phyloP scores from a whole-genome alignment of 1,140 invertebrate species.

The Periplaneta americana region DNA sequence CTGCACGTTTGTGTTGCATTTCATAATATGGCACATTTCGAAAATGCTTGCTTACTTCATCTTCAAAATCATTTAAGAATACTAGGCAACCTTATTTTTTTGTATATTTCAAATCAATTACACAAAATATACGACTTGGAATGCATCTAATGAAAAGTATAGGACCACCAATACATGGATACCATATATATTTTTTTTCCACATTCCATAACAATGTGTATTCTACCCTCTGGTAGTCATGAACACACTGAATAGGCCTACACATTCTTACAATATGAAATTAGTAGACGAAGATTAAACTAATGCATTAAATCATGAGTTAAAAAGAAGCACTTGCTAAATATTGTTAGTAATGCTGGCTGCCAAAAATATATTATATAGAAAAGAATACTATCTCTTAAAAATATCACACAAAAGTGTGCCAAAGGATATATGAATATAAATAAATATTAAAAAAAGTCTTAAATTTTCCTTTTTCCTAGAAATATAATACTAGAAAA shows the following conservation, averaged over 20 bases:
- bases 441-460: neutral
- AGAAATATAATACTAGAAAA: neutral
- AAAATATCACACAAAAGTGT: neutral
- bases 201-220: neutral
- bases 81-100: slow-evolving; percentile 6
- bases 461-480: neutral
- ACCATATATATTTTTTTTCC: neutral
- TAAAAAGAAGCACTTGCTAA: neutral
- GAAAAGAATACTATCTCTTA: neutral
- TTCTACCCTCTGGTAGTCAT: neutral
- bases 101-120: neutral
- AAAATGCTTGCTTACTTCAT: slow-evolving; percentile 3
- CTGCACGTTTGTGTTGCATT: slow-evolving; percentile 15
- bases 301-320: slow-evolving; percentile 1
- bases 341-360: neutral
- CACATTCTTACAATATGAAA: neutral
- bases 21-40: slow-evolving; percentile 13
- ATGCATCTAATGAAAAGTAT: slow-evolving; percentile 8
- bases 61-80: slow-evolving; percentile 1
- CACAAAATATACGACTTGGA: slow-evolving; percentile 13
- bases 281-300: neutral
- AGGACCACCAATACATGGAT: neutral
- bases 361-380: neutral
- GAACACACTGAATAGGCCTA: neutral
- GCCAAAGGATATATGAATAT: neutral